Evolutionary conservation across 23 tunicate genomes (phyloP).

Genomic region (Styela plicata): DNA sequence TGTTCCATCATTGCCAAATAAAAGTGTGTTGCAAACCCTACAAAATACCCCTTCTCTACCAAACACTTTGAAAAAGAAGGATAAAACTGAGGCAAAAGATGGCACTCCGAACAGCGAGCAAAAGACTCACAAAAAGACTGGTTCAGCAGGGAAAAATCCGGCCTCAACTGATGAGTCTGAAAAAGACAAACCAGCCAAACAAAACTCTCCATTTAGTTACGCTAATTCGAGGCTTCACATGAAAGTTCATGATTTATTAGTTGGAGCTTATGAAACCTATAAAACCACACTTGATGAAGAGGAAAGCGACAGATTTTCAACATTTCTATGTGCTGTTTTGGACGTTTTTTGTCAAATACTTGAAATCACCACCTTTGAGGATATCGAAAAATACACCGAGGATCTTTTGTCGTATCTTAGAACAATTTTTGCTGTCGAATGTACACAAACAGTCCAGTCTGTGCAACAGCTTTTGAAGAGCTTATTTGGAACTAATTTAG

Average conservation of each 20-base stretch:
- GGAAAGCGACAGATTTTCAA: conserved; percentile 48
- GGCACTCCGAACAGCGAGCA: background rate
- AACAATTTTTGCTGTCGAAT: conserved; percentile 40
- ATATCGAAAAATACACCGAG: conserved; percentile 57
- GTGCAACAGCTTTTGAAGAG: conserved; percentile 80
- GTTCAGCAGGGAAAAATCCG: conserved; percentile 6
- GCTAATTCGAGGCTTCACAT: conserved; percentile 39
- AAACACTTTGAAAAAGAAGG: conserved; percentile 64
- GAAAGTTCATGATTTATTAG: conserved; percentile 55
- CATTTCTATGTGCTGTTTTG: conserved; percentile 40
- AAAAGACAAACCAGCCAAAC: conserved; percentile 54
- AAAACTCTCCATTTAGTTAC: conserved; percentile 9
- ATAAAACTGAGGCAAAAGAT: conserved; percentile 27
- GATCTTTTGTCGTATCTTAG: conserved; percentile 62
- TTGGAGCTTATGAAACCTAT: conserved; percentile 75
- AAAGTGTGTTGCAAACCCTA: conserved; percentile 56
- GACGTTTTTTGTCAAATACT: conserved; percentile 65
- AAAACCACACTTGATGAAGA: conserved; percentile 62
- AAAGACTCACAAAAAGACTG: conserved; percentile 18
- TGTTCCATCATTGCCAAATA: conserved; percentile 46
- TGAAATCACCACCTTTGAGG: conserved; percentile 65
- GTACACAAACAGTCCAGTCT: conserved; percentile 59
- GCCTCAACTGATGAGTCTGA: conserved; percentile 5
- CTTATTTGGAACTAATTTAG: conserved; percentile 81
- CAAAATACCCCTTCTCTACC: conserved; percentile 45